These are phyloP conservation scores for Mesopsocus fuscifrons DNA, from an alignment of 2,888 invertebrate species.

Conservation along the genomic window DNA sequence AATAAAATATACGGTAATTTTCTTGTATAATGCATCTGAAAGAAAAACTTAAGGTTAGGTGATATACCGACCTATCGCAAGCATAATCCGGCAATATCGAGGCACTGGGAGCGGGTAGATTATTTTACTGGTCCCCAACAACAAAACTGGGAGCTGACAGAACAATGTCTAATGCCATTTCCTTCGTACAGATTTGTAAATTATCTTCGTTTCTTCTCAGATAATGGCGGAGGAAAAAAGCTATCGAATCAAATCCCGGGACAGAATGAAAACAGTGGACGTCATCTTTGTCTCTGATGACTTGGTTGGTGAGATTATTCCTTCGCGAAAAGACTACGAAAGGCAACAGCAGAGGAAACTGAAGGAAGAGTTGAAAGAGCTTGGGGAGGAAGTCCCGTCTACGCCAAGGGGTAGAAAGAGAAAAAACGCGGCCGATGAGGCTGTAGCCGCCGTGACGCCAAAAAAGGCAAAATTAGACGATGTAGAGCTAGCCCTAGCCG, in stretches of 20 bases:
- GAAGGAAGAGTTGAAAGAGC: neutral
- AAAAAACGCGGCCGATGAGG: slow-evolving; percentile 1
- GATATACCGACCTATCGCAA: too few species aligned
- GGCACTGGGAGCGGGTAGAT: too few species aligned
- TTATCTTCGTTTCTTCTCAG: too few species aligned
- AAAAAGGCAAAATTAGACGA: slow-evolving; percentile 4
- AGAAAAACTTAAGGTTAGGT: too few species aligned
- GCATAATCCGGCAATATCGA: too few species aligned
- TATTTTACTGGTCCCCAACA: too few species aligned
- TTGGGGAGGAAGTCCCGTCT: neutral
- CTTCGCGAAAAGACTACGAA: slow-evolving; percentile 7
- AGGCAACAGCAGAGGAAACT: neutral
- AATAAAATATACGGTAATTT: too few species aligned
- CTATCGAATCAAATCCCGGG: neutral
- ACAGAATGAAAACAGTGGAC: neutral
- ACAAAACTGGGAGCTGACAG: too few species aligned
- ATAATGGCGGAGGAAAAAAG: neutral
- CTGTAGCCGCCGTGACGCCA: neutral
- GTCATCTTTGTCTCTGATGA: slow-evolving; percentile 1
- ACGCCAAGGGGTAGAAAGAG: neutral
- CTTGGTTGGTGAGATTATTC: neutral
- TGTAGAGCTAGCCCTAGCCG: slow-evolving; percentile 3
- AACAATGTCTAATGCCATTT: too few species aligned
- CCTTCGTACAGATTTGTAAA: too few species aligned
- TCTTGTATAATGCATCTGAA: too few species aligned